A percentile compares a stretch with the other conserved stretches of the same genome.
phyloP scores from a whole-genome alignment of 2,113 vertebrate genomes.

The Eonycteris spelaea region DNA sequence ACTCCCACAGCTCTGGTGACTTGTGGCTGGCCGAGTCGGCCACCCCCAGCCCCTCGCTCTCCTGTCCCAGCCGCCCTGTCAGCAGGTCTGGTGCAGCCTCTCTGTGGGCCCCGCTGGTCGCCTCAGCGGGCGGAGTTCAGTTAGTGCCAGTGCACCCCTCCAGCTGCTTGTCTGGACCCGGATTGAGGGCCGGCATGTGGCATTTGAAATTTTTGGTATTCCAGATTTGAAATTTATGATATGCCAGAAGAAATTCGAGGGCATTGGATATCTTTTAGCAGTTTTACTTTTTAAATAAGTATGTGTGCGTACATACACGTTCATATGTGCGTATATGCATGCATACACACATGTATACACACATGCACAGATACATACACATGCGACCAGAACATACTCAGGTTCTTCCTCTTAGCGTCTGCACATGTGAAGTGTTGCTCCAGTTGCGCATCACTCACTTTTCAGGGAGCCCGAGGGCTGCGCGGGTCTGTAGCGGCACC shows the following conservation, averaged over 20 bases:
- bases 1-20: background rate
- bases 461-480: background rate
- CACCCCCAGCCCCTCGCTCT: too few species aligned
- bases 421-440: accelerated
- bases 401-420: background rate
- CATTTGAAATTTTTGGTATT: background rate
- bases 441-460: background rate
- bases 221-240: background rate
- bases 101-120: background rate
- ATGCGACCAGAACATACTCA: background rate
- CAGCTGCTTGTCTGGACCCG: background rate
- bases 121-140: background rate
- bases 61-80: too few species aligned
- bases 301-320: background rate
- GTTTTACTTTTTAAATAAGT: background rate
- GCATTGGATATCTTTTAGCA: background rate
- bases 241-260: background rate
- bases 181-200: background rate
- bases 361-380: background rate
- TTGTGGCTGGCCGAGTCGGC: background rate
- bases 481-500: background rate
- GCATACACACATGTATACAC: background rate
- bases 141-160: background rate
- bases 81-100: background rate
- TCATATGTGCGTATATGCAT: background rate